A percentile compares a stretch with the other conserved stretches of the same genome.
Evolutionary conservation across 2,113 vertebrate genomes (phyloP).

Genomic region (Platanista minor): DNA sequence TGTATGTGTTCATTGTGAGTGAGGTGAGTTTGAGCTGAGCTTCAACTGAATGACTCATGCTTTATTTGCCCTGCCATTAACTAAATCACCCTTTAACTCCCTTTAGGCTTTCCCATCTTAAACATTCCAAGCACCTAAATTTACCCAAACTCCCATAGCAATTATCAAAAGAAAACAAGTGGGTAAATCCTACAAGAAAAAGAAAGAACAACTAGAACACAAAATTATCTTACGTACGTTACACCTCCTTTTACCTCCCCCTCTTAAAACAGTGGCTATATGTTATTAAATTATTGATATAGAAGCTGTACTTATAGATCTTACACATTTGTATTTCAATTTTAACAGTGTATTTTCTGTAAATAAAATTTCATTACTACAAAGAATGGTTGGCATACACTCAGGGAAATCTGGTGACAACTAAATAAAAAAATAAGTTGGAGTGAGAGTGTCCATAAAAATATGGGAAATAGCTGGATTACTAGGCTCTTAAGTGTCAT

Average conservation of each 20-base stretch:
- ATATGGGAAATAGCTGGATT: not conserved
- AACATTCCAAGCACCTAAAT: not conserved
- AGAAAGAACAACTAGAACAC: not conserved
- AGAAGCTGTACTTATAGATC: not conserved
- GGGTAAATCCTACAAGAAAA: not conserved
- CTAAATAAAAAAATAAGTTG: not conserved
- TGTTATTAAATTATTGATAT: not conserved
- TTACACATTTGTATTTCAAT: not conserved
- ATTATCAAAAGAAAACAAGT: not conserved
- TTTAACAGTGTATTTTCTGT: not conserved
- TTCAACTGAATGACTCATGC: not conserved
- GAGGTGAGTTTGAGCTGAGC: not conserved
- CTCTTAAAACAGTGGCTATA: not conserved
- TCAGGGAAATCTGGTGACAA: not conserved
- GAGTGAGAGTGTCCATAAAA: not conserved
- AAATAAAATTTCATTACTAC: not conserved
- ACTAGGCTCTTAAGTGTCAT: not conserved
- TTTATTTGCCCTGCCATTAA: not conserved
- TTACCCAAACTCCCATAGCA: not conserved
- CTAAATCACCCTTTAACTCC: not conserved
- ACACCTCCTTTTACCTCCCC: not conserved
- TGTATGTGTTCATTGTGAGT: not conserved
- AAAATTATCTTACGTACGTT: not conserved
- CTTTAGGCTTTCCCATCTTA: not conserved
- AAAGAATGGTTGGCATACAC: not conserved